Evolutionary conservation across 2,113 vertebrate species (phyloP).

Genomic region (Tragelaphus buxtoni): DNA sequence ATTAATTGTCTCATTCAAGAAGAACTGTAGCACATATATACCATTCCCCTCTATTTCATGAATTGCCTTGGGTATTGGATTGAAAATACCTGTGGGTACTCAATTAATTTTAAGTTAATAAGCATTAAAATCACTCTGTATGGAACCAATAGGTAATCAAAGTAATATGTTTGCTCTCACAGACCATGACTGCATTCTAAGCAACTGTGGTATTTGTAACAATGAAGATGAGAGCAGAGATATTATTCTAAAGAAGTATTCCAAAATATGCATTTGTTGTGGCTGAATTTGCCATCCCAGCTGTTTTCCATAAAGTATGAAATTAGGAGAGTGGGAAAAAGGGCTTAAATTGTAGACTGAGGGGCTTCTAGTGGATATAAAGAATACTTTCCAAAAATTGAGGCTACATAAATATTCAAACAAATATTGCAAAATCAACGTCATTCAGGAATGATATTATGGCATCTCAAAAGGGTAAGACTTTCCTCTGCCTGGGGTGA

Average conservation of each 20-base stretch:
- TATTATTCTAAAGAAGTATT: background rate
- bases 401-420: background rate
- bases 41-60: background rate
- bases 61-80: background rate
- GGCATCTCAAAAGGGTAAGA: background rate
- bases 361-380: background rate
- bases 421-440: background rate
- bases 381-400: background rate
- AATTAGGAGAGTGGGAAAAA: background rate
- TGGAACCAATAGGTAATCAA: background rate
- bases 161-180: background rate
- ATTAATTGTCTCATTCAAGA: background rate
- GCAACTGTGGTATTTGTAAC: background rate
- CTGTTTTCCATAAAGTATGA: background rate
- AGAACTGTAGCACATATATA: background rate
- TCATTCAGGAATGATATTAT: background rate
- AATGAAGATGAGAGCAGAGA: background rate
- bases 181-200: background rate
- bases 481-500: background rate
- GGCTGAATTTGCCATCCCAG: background rate
- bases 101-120: constrained; percentile 24
- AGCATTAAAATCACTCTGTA: background rate
- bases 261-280: background rate
- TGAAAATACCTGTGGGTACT: background rate
- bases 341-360: background rate